A percentile compares a stretch with the other conserved stretches of the same genome.
Evolutionary conservation across 2,797 vertebrate genomes (phyloP).

Genomic region (Eulemur rubriventer): DNA sequence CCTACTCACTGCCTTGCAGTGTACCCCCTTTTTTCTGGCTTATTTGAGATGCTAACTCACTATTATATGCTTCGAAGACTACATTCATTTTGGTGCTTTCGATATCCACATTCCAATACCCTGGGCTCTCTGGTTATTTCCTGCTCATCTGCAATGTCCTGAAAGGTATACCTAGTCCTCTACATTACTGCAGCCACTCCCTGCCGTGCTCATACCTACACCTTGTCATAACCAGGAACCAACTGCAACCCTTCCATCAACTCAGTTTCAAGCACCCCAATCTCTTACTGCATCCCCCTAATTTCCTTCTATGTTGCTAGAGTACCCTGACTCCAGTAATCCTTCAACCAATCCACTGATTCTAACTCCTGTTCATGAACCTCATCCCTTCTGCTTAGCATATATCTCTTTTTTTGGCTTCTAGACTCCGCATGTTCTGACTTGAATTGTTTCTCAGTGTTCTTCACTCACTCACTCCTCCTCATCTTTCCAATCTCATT

Average conservation of each 20-base stretch:
- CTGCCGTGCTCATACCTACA: background rate
- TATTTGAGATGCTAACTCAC: background rate
- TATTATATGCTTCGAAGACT: background rate
- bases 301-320: background rate
- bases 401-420: background rate
- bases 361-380: background rate
- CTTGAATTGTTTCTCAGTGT: background rate
- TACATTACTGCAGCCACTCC: background rate
- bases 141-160: background rate
- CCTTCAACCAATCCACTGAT: background rate
- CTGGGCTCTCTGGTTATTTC: background rate
- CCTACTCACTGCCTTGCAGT: background rate
- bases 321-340: background rate
- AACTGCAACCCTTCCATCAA: background rate
- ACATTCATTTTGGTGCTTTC: background rate
- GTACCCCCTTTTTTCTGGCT: background rate
- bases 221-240: background rate
- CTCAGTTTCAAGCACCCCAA: background rate
- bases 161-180: background rate
- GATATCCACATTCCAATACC: background rate
- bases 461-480: background rate
- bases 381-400: background rate
- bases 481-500: background rate
- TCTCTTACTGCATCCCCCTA: background rate
- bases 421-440: background rate